phyloP scores from a whole-genome alignment of 2,888 invertebrate species.

The Marasmarcha lunaedactyla region DNA sequence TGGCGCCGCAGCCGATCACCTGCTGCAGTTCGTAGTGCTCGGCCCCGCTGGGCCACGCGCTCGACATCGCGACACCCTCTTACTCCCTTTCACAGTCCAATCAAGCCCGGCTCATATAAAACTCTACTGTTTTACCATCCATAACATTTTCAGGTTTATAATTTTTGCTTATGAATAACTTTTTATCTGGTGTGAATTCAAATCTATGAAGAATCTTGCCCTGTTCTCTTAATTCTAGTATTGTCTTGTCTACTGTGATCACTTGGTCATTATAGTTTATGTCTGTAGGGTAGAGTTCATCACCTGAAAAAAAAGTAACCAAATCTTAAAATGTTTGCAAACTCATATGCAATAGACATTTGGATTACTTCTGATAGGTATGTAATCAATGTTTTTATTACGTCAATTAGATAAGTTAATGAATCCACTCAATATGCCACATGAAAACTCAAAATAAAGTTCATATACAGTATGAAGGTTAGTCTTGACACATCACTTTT shows the following conservation, averaged over 20 bases:
- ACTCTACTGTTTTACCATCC: constrained; percentile 26
- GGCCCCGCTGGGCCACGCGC: constrained; percentile 89
- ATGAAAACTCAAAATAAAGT: no score
- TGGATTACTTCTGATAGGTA: no score
- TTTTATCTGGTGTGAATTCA: constrained; percentile 22
- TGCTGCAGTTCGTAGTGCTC: constrained; percentile 95
- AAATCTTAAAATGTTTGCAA: no score
- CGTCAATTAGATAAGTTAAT: no score
- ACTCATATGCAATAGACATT: no score
- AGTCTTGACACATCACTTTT: no score
- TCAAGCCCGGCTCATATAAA: constrained; percentile 3
- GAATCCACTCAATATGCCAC: no score
- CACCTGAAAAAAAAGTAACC: constrained; percentile 46
- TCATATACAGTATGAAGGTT: no score
- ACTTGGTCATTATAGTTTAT: constrained; percentile 37
- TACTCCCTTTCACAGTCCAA: background rate
- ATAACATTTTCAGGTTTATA: constrained; percentile 47
- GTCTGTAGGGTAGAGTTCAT: constrained; percentile 49
- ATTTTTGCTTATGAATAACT: constrained; percentile 32
- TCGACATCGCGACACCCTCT: background rate
- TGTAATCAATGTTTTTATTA: no score
- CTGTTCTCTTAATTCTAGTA: constrained; percentile 36
- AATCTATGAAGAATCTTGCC: constrained; percentile 35
- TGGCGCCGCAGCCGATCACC: constrained; percentile 96
- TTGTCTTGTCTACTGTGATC: constrained; percentile 32